Evolutionary conservation across 2,113 vertebrate species (phyloP).

Genomic region (Hippocampus comes): DNA sequence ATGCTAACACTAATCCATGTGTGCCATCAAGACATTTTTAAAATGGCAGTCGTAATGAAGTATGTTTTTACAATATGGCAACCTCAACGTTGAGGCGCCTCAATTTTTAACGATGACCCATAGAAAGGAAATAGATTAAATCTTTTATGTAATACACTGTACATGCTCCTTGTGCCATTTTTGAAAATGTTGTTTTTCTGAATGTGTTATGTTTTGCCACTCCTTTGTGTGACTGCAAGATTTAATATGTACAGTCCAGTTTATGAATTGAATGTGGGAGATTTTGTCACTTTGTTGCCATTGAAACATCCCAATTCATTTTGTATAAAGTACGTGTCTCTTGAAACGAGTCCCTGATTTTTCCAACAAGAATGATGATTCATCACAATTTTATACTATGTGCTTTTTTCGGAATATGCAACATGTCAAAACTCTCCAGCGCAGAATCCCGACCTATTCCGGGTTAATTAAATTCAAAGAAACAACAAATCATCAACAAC

Average conservation of each 20-base stretch:
- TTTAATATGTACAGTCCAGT: conserved; percentile 39
- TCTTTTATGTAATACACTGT: conserved; percentile 33
- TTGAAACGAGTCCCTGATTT: neutral
- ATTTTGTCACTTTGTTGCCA: conserved; percentile 53
- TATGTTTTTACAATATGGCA: conserved; percentile 13
- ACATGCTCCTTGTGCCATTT: conserved; percentile 67
- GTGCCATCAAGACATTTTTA: conserved; percentile 21
- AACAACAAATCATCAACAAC: no score
- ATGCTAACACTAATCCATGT: neutral
- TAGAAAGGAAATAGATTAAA: conserved; percentile 11
- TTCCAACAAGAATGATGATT: neutral
- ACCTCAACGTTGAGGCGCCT: conserved; percentile 1
- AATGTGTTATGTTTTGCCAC: conserved; percentile 49
- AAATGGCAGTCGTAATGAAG: conserved; percentile 15
- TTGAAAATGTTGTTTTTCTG: conserved; percentile 30
- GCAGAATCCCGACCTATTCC: no score
- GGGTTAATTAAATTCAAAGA: no score
- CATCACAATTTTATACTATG: no score
- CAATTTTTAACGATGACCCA: conserved; percentile 23
- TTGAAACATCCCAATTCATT: conserved; percentile 58
- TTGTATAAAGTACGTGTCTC: conserved; percentile 66
- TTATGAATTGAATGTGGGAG: conserved; percentile 40
- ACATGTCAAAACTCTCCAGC: no score
- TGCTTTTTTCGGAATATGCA: no score
- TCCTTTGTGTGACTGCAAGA: conserved; percentile 41